Conservation (phyloP, 2,888 invertebrate genomes). For the Amaurobius ferox region DNA sequence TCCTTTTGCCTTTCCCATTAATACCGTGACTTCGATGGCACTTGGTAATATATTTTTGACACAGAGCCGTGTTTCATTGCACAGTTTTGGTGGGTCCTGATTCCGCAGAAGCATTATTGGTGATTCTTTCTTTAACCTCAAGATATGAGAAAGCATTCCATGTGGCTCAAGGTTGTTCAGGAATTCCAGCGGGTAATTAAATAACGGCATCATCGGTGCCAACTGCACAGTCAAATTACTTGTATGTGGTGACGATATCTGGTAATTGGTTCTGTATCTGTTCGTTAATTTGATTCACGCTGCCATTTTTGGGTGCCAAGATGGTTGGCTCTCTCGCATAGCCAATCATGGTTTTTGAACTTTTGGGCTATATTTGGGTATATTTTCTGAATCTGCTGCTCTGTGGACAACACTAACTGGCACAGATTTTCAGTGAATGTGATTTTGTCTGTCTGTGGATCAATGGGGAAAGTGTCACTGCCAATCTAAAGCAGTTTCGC, state of each 20-base stretch:
- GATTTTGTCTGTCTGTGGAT: too few species aligned
- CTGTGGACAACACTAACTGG: too few species aligned
- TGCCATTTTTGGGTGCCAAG: too few species aligned
- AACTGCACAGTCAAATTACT: background rate
- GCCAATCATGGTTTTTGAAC: too few species aligned
- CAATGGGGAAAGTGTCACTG: too few species aligned
- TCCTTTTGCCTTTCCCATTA: conserved; percentile 55
- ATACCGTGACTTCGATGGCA: conserved; percentile 73
- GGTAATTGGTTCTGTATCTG: background rate
- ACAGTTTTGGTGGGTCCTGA: conserved; percentile 66
- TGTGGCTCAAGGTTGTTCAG: background rate
- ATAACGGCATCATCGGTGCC: background rate
- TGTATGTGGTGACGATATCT: background rate
- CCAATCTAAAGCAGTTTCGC: too few species aligned
- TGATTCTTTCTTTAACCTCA: conserved; percentile 41
- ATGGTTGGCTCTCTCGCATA: too few species aligned
- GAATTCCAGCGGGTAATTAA: background rate
- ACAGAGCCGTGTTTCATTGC: conserved; percentile 75
- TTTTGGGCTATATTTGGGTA: too few species aligned
- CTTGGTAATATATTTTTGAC: conserved; percentile 71
- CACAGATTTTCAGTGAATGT: too few species aligned
- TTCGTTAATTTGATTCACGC: too few species aligned
- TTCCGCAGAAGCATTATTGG: conserved; percentile 59
- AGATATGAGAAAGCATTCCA: background rate
- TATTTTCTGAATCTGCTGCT: too few species aligned